phyloP scores from a whole-genome alignment of 2,797 vertebrate species.

The Carduelis carduelis region DNA sequence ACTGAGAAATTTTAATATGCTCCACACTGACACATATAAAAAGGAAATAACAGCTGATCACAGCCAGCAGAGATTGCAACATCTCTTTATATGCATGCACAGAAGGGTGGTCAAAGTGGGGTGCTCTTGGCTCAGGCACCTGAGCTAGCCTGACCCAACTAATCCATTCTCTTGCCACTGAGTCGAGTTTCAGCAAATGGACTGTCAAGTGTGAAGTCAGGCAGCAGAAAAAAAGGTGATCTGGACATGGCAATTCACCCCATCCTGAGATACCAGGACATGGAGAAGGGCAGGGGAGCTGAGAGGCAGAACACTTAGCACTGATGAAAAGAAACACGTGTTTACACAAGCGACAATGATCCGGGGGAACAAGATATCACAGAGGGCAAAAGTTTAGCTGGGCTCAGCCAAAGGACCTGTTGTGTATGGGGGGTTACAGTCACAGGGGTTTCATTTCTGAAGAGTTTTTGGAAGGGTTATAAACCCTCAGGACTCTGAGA shows the following conservation, averaged over 20 bases:
- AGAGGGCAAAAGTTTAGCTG: conserved; percentile 30
- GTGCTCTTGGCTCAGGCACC: not conserved
- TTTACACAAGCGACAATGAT: conserved; percentile 34
- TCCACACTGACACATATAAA: conserved; percentile 82
- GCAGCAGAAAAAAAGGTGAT: not conserved
- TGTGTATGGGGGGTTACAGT: not conserved
- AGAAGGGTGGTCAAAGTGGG: not conserved
- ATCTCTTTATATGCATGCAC: conserved; percentile 12
- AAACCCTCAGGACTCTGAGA: not conserved
- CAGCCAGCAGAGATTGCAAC: conserved; percentile 62
- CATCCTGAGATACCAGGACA: not conserved
- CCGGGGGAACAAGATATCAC: conserved; percentile 38
- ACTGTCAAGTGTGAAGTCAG: not conserved
- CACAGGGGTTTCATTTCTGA: not conserved
- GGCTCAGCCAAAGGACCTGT: not conserved
- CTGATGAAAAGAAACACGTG: conserved; percentile 43
- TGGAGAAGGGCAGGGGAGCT: not conserved
- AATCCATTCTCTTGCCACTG: conserved; percentile 17
- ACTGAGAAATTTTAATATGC: conserved; percentile 84
- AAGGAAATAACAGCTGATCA: conserved; percentile 86
- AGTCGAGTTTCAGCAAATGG: not conserved
- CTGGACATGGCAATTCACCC: not conserved
- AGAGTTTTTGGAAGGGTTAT: not conserved
- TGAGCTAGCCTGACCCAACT: not conserved
- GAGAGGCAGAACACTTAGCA: not conserved